A percentile compares a stretch with the other conserved stretches of the same genome.
phyloP scores from a whole-genome alignment of 30 jellyfish, hydroid and myxozoan genomes.

The Cassiopea andromeda region DNA sequence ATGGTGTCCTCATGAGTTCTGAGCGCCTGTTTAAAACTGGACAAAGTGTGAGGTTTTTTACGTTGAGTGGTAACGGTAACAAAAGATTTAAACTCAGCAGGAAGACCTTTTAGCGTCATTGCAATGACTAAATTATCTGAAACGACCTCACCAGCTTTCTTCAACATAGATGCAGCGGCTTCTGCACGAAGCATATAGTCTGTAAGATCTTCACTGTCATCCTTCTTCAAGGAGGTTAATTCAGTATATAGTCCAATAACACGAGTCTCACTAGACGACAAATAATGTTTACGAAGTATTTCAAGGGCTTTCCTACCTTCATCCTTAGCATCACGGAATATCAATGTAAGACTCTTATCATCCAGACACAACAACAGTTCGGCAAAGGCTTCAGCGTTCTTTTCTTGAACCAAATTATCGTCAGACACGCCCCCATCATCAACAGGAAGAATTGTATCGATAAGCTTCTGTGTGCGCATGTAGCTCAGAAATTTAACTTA shows the following conservation, averaged over 20 bases:
- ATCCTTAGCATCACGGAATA: conserved; percentile 33
- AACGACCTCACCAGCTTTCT: conserved; percentile 34
- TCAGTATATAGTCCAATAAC: conserved; percentile 30
- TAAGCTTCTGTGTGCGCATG: conserved; percentile 22
- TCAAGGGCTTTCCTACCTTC: conserved; percentile 30
- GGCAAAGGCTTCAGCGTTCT: conserved; percentile 48
- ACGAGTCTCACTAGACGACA: conserved; percentile 22
- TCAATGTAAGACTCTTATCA: conserved; percentile 13
- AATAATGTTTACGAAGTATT: conserved; percentile 42
- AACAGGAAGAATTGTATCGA: conserved; percentile 13
- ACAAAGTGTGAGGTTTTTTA: conserved; percentile 26
- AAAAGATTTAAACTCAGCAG: conserved; percentile 55
- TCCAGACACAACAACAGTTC: conserved; percentile 21
- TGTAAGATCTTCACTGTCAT: conserved; percentile 18
- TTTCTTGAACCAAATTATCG: conserved; percentile 12
- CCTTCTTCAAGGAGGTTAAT: conserved; percentile 38
- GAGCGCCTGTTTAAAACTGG: conserved; percentile 29
- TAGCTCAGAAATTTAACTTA: conserved; percentile 15
- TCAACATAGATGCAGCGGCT: conserved; percentile 43
- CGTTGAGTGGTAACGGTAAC: conserved; percentile 44
- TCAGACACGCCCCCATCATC: conserved; percentile 11
- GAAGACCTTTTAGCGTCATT: conserved; percentile 67
- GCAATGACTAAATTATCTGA: conserved; percentile 55
- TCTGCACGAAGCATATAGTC: conserved; percentile 56
- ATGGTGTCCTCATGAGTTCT: conserved; percentile 59